Conservation (phyloP, 2,888 invertebrate species). For the Apotomis turbidana region DNA sequence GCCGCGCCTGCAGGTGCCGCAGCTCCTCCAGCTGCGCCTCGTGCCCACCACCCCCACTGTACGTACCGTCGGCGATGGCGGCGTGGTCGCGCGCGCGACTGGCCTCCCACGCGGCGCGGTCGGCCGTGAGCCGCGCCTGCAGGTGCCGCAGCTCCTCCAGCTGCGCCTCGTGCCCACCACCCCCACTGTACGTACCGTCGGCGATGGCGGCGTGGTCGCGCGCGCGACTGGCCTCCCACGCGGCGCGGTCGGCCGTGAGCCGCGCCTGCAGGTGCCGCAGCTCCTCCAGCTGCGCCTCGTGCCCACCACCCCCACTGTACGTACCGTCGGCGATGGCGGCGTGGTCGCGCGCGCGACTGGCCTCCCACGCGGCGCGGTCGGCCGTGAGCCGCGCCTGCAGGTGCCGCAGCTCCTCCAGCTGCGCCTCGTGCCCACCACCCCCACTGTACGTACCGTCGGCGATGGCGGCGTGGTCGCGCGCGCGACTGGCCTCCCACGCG, state of each 20-base stretch:
- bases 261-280: slow-evolving; percentile 79
- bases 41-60: slow-evolving; percentile 87
- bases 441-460: slow-evolving; percentile 85
- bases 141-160: slow-evolving; percentile 41
- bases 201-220: slow-evolving; percentile 64
- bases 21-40: slow-evolving; percentile 79
- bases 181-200: slow-evolving; percentile 94
- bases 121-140: slow-evolving; percentile 89
- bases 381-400: slow-evolving; percentile 93
- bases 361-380: slow-evolving; percentile 90
- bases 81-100: slow-evolving; percentile 78
- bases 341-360: slow-evolving; percentile 50
- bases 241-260: slow-evolving; percentile 89
- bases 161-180: slow-evolving; percentile 85
- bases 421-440: slow-evolving; percentile 88
- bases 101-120: slow-evolving; percentile 80
- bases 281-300: slow-evolving; percentile 79
- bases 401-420: slow-evolving; percentile 95
- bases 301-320: slow-evolving; percentile 89
- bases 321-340: slow-evolving; percentile 60
- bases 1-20: slow-evolving; percentile 81
- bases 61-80: slow-evolving; percentile 87
- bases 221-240: slow-evolving; percentile 69
- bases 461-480: slow-evolving; percentile 58
- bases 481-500: slow-evolving; percentile 83